Conservation (phyloP, 2,797 vertebrate species). For the Pantherophis alleghaniensis region DNA sequence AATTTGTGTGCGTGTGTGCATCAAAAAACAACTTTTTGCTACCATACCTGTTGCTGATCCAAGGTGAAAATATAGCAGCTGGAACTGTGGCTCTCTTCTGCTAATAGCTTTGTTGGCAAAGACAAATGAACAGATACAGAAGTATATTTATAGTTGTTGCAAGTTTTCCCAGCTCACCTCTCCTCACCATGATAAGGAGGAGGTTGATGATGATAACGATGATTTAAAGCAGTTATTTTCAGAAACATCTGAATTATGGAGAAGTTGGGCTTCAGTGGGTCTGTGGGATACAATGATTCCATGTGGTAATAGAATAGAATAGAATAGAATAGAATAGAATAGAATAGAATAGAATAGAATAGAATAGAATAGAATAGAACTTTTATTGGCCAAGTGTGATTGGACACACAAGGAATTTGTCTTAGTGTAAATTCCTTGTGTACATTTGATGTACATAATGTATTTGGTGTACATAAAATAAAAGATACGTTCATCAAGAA, state of each 20-base stretch:
- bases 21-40: conserved; percentile 50
- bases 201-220: not conserved
- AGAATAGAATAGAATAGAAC: too few relatives aligned
- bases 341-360: too few relatives aligned
- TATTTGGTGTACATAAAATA: too few relatives aligned
- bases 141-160: conserved; percentile 16
- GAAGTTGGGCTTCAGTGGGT: not conserved
- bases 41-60: conserved; percentile 50
- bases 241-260: conserved; percentile 44
- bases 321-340: too few relatives aligned
- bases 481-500: too few relatives aligned
- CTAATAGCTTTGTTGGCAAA: conserved; percentile 60
- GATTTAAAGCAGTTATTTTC: conserved; percentile 6
- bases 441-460: too few relatives aligned
- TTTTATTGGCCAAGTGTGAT: too few relatives aligned
- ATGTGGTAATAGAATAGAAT: not conserved
- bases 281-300: not conserved
- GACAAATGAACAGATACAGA: conserved; percentile 38
- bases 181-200: conserved; percentile 34
- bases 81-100: conserved; percentile 53
- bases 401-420: too few relatives aligned
- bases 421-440: too few relatives aligned
- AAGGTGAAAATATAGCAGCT: conserved; percentile 54
- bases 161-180: conserved; percentile 53
- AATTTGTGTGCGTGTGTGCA: conserved; percentile 12